Evolutionary conservation across 2,797 vertebrate species (phyloP).

Genomic region (Liasis olivaceus): DNA sequence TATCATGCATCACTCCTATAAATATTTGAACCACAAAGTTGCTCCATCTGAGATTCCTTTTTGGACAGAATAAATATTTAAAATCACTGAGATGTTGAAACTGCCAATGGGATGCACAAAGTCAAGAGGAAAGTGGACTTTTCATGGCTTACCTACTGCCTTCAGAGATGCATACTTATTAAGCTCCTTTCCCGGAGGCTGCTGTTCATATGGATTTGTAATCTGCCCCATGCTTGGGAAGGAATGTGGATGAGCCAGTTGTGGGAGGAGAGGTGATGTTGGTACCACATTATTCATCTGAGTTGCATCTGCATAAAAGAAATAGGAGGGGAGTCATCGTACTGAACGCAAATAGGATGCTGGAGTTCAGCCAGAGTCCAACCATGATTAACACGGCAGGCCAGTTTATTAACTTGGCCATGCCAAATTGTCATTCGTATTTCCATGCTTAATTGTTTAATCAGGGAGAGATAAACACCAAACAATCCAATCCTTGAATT

Average conservation of each 20-base stretch:
- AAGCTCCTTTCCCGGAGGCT: conserved; percentile 89
- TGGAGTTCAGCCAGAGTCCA: neutral
- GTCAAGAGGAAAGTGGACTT: rapidly evolving
- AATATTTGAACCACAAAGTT: neutral
- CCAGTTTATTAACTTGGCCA: neutral
- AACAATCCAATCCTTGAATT: neutral
- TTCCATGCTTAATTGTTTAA: neutral
- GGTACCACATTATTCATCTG: conserved; percentile 91
- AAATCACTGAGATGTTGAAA: neutral
- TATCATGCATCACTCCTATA: neutral
- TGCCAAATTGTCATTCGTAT: neutral
- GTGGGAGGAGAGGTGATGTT: conserved; percentile 85
- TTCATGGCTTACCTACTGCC: conserved; percentile 88
- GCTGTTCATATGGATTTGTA: conserved; percentile 92
- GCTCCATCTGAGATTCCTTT: neutral
- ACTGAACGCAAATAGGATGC: neutral
- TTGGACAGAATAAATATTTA: neutral
- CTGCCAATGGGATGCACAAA: neutral
- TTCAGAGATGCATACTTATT: conserved; percentile 98
- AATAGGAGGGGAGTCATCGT: conserved; percentile 30
- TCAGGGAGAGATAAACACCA: neutral
- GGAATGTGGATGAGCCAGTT: conserved; percentile 88
- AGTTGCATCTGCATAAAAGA: conserved; percentile 79
- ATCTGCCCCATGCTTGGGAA: conserved; percentile 92
- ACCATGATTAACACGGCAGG: neutral